A percentile compares a stretch with the other conserved stretches of the same genome.
These are phyloP conservation scores for Pitta sordida DNA, from an alignment of 2,113 vertebrate genomes.

Conservation along the genomic window DNA sequence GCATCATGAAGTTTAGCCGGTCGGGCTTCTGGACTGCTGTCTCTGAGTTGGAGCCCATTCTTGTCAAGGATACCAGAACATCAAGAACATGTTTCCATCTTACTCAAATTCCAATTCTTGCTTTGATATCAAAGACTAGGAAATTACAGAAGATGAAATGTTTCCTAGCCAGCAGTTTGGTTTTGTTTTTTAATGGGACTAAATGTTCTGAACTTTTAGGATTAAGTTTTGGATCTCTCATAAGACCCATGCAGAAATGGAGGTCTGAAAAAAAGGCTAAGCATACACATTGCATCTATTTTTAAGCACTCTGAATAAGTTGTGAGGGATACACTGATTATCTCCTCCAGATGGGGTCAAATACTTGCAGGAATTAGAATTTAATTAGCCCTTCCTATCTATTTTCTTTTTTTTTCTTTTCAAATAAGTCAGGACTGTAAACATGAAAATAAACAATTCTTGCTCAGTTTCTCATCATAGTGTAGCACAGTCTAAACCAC, in stretches of 20 bases:
- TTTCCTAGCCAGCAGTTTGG: neutral
- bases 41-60: neutral
- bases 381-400: neutral
- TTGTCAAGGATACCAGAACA: neutral
- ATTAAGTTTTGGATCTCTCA: neutral
- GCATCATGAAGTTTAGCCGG: neutral
- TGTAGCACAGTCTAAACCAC: neutral
- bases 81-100: neutral
- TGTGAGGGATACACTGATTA: neutral
- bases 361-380: neutral
- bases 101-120: neutral
- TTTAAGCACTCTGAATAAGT: neutral
- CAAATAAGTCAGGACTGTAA: slow-evolving; percentile 6
- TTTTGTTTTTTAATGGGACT: neutral
- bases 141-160: neutral
- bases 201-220: neutral
- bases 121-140: neutral
- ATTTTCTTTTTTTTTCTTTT: neutral
- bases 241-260: neutral
- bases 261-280: neutral
- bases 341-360: neutral
- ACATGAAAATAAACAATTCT: slow-evolving; percentile 36
- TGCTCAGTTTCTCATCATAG: slow-evolving; percentile 17
- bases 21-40: neutral
- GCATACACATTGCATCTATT: neutral